Evolutionary conservation across 2,113 vertebrate genomes (phyloP), one percentile per base, ranked within the genome.

Genomic region (Cavia aperea): DNA sequence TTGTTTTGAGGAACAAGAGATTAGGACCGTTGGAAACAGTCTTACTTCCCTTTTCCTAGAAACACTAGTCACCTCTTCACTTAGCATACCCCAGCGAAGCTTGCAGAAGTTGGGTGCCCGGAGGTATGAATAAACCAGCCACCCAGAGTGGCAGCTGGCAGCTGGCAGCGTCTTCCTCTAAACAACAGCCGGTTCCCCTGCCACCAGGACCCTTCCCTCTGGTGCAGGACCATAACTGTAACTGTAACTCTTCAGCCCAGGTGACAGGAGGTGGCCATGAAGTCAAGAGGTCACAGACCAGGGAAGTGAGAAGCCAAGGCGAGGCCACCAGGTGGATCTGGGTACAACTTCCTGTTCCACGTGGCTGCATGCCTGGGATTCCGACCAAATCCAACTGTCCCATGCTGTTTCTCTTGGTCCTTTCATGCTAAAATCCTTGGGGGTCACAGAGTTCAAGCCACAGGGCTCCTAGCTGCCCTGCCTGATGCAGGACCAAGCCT

Each of bases 11-110:
- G 95, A 96, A 91, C 33, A n/a, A 54, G 78, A 68, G 77, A 91
- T 79, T 56, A 96, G 72, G 92, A 94, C 4, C 3, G 46, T 66
- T 92, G 89, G 54, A 93, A 95, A 58, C 4, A 84, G 88, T 39
- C 9, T 15, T 24, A 93, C 91, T 96, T 96, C 96, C 56, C 72
- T 81, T 91, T 97, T 96, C 94, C 91, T 96, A 93, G 95, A 94
- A 96, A 92, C 86, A 70, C n/a, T 0, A 23, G 54, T n/a, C 51
- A 83, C 43, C 51, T 60, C 82, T 82, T 94, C 36, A 51, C 39
- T 85, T 24, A 68, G 62, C 89, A 60, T 11, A 63, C 6, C 29
- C 81, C 9, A 24, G n/a, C 24, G 19, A 9, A 77, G 54, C 3
- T 43, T 43, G 2, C 2, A 2, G 56, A 66, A 81, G 46, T 72